Base-by-base conservation (phyloP, 2,113 vertebrate species). In the Myotis brandtii region DNA sequence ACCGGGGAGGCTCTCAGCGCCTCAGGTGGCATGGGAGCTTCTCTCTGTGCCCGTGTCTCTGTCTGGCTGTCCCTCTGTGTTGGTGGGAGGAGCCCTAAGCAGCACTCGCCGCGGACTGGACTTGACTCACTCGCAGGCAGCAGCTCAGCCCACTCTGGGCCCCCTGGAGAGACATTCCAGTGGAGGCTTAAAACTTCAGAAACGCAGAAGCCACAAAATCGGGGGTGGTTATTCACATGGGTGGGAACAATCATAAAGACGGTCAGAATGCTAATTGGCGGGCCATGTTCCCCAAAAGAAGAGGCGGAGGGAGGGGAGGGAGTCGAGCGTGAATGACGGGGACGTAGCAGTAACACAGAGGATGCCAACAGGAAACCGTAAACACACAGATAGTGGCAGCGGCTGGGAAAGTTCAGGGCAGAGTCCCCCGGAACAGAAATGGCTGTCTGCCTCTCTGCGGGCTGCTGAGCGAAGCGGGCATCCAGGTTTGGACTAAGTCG, bases 401-500 rank as follows among this genome's bases (percentile, higher is more conserved):
- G 46, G 40, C 17, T 23, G 94, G 83, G 46, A 37, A 23, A 17
- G 32, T n/a, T 25, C 2, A 3, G 25, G 8, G 25, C 77, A 70
- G 90, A 87, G 69, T 95, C 73, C 12, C 75, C 13, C 34, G 20
- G 7, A 30, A 56, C 75, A 75, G 6, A 79, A 56, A 43, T 64
- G 89, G 69, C 94, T 81, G 48, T 86, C 75, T 14, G 87, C 84
- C 83, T 88, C 76, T 48, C 89, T 46, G 16, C 50, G 80, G 90
- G 40, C 56, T 43, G 52, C 23, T 2, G 37, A 64, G 80, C 0
- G 64, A 80, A 83, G 89, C 80, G 89, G 83, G 69, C 32, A 0
- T 86, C 54, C 43, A 2, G 23, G 56, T 34, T 72, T 93, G 46
- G 17, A 77, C 54, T 9, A 14, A 67, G 87, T 46, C 0, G 34